Evolutionary conservation across 2,113 vertebrate genomes (phyloP).

Genomic region (Laticauda laticaudata): DNA sequence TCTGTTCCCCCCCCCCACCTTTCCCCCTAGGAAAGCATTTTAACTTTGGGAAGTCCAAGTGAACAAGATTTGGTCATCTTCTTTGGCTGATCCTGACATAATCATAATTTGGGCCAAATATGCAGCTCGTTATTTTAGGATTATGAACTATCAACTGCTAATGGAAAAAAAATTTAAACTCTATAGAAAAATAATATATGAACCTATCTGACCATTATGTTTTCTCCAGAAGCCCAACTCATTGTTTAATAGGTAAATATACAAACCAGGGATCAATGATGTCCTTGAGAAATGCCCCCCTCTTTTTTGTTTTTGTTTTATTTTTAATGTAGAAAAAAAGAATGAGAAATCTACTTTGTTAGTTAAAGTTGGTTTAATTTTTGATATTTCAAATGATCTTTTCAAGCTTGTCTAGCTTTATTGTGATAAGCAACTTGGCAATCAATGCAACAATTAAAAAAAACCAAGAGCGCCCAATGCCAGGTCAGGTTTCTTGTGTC

Average conservation of each 20-base stretch:
- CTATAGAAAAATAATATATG: not conserved
- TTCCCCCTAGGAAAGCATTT: not conserved
- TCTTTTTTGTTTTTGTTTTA: too few species aligned
- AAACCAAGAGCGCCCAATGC: not conserved
- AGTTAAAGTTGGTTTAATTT: not conserved
- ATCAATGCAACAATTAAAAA: not conserved
- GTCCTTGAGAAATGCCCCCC: not conserved
- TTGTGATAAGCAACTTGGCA: not conserved
- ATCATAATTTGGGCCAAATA: not conserved
- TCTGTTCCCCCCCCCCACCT: not conserved
- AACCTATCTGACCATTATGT: not conserved
- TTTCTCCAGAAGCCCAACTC: not conserved
- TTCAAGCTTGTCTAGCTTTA: not conserved
- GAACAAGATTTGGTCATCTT: not conserved
- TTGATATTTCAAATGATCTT: not conserved
- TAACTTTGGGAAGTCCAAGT: not conserved
- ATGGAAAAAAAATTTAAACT: not conserved
- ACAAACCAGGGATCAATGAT: not conserved
- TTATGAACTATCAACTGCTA: not conserved
- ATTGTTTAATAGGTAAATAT: not conserved
- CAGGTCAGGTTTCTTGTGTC: not conserved
- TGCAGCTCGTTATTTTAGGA: not conserved
- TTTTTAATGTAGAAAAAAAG: not conserved
- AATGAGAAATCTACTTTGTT: not conserved
- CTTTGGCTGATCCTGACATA: not conserved